Evolutionary conservation across 2,113 vertebrate genomes (phyloP), one percentile per base, ranked within the genome.

Genomic region (Ceyx melanurus): DNA sequence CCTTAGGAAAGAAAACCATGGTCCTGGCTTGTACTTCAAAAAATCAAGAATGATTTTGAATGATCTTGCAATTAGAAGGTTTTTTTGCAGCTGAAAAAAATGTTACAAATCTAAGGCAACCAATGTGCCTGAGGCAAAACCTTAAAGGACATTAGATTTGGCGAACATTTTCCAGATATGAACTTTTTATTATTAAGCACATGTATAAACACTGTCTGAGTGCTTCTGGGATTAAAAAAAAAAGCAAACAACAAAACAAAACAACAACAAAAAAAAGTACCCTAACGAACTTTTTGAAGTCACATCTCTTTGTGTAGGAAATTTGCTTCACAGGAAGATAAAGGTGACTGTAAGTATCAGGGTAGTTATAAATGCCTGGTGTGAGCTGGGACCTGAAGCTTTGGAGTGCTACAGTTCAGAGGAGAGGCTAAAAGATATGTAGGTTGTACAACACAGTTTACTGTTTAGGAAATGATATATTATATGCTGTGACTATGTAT

Each of bases 181-280:
- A 15, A 67, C 8, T 12, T 86, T 58, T 54, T 42, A 2, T 56
- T 35, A 19, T 22, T 77, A 13, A 23, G 8, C 77, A 12, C 0
- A 0, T 13, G 4, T 22, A 15, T 31, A 68, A 51, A 56, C 5
- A 29, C 3, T 31, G 3, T 0, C 0, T 46, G 14, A 73, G 13
- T n/a, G 5, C 2, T 28, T 54, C 17, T 15, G 13, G 3, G 6
- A 2, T 50, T 46, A 28, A 10, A 37, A 28, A 14, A 25, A 4
- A 29, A 16, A 3, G 8, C 35, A 35, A 35, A 35, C 35, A 35
- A 35, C 35, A 35, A 35, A 35, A 35, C 35, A 35, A 35, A 35
- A 35, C 35, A n/a, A 2, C 22, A 10, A 37, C 28, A 14, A 18
- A 7, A 26, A 14, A 3, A n/a, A 2, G 3, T 6, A 3, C 22